A percentile compares a stretch with the other conserved stretches of the same genome.
Evolutionary conservation across 1,140 invertebrate genomes (phyloP).

Genomic region (Trichonephila inaurata): DNA sequence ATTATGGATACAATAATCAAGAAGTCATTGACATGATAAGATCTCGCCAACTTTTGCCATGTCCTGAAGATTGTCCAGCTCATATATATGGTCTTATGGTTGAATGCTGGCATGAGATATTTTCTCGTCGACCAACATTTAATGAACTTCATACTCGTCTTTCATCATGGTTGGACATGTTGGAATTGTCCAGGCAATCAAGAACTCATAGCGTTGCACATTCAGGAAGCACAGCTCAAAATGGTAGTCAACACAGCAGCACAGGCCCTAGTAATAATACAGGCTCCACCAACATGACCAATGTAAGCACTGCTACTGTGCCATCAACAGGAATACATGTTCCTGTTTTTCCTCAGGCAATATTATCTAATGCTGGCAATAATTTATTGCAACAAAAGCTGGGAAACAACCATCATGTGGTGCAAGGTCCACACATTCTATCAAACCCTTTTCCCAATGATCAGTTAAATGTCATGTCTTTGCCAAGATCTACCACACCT

Average conservation of each 20-base stretch:
- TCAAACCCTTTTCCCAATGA: slow-evolving; percentile 72
- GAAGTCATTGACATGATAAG: slow-evolving; percentile 98
- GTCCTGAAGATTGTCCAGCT: slow-evolving; percentile 94
- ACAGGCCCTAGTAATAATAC: slow-evolving; percentile 84
- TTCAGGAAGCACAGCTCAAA: slow-evolving; percentile 80
- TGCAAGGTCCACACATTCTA: slow-evolving; percentile 61
- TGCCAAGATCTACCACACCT: slow-evolving; percentile 61
- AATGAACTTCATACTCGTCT: slow-evolving; percentile 85
- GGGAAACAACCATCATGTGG: slow-evolving; percentile 65
- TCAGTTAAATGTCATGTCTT: slow-evolving; percentile 65
- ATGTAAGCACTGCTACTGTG: slow-evolving; percentile 32
- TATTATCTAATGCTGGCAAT: slow-evolving; percentile 48
- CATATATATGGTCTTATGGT: slow-evolving; percentile 96
- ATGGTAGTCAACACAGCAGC: slow-evolving; percentile 83
- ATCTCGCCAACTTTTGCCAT: slow-evolving; percentile 92
- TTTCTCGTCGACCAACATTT: slow-evolving; percentile 93
- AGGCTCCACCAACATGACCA: slow-evolving; percentile 81
- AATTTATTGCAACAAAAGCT: slow-evolving; percentile 64
- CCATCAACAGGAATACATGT: slow-evolving; percentile 69
- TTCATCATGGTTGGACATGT: slow-evolving; percentile 84
- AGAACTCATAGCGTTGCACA: slow-evolving; percentile 59
- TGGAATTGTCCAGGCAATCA: slow-evolving; percentile 27
- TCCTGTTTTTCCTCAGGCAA: slow-evolving; percentile 73
- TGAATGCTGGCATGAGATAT: slow-evolving; percentile 98
- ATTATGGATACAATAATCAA: slow-evolving; percentile 96